phyloP scores from a whole-genome alignment of 2,113 vertebrate species.

The Leptobrachium ailaonicum region DNA sequence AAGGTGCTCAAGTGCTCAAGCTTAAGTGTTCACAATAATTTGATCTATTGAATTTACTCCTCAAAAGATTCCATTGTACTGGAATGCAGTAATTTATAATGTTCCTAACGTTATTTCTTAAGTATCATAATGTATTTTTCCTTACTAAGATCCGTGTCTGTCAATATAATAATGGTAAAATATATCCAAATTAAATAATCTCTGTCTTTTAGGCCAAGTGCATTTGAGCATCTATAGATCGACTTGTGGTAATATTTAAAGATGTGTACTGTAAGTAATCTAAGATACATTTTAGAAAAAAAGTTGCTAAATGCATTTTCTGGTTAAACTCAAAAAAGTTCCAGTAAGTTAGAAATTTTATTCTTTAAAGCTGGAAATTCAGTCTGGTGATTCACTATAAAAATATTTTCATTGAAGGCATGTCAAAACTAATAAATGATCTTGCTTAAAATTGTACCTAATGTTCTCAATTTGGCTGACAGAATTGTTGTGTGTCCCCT shows the following conservation, averaged over 20 bases:
- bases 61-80: constrained; percentile 29
- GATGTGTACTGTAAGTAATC: constrained; percentile 33
- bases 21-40: constrained; percentile 29
- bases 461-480: constrained; percentile 4
- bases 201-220: constrained; percentile 9
- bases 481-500: too few species aligned
- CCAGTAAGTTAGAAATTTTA: constrained; percentile 33
- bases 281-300: constrained; percentile 16
- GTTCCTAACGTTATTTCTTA: constrained; percentile 24
- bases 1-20: not conserved
- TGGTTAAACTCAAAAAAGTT: constrained; percentile 26
- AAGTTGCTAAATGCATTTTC: constrained; percentile 31
- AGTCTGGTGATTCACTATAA: not conserved
- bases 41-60: constrained; percentile 29
- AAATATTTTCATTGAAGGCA: constrained; percentile 5
- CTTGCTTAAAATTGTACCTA: constrained; percentile 11
- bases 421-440: constrained; percentile 19
- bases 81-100: constrained; percentile 29
- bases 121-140: constrained; percentile 35
- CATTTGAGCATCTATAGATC: constrained; percentile 31
- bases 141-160: constrained; percentile 7
- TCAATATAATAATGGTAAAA: constrained; percentile 26
- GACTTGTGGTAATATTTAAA: constrained; percentile 32
- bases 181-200: constrained; percentile 29
- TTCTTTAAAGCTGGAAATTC: constrained; percentile 27